Base-by-base conservation (phyloP, 2,888 invertebrate species). In the Sycophila texana region DNA sequence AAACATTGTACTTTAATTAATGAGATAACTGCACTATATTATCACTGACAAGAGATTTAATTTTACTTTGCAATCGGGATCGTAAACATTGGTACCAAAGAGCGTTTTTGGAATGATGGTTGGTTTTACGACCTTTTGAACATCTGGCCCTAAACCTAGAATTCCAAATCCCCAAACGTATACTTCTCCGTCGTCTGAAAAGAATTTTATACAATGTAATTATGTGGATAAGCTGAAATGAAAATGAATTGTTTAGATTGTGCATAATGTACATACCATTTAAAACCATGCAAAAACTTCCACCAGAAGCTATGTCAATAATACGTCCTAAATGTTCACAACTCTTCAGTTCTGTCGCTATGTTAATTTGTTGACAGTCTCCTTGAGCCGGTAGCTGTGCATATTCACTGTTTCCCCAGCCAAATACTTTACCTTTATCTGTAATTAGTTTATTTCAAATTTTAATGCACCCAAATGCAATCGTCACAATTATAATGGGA, bases 321-420 rank as follows among this genome's bases (percentile, higher is more conserved):
- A 98, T 94, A 89, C 93, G 95, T 1, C 98, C 98, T 12, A 96
- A 88, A 1, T 93, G 91, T 71, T 93, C 92, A 0, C 95, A 93
- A 67, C 94, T 91, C 57, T 92, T 91, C 2, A 97, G 87, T 22
- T 93, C 92, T 57, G 93, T 93, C 0, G 98, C 95, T 84, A 92
- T 92, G 86, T 94, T 94, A 4, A 97, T 92, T 91, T 97, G 97
- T 85, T 95, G 95, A 65, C 91, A 90, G 12, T 91, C 90, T 13
- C 88, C 91, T 78, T 89, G 86, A 85, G 92, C 90, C 39, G 93
- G 92, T 55, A 99, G 91, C 89, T 99, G 99, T 0, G 94, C 94
- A 87, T 98, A 98, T 91, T 99, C 99, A 0, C 96, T 95, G 90
- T 98, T 99, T 10, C 99, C 99, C 98, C 99, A 99, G 0, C 98